Evolutionary conservation across 2,113 vertebrate species (phyloP).

Genomic region (Sula dactylatra): DNA sequence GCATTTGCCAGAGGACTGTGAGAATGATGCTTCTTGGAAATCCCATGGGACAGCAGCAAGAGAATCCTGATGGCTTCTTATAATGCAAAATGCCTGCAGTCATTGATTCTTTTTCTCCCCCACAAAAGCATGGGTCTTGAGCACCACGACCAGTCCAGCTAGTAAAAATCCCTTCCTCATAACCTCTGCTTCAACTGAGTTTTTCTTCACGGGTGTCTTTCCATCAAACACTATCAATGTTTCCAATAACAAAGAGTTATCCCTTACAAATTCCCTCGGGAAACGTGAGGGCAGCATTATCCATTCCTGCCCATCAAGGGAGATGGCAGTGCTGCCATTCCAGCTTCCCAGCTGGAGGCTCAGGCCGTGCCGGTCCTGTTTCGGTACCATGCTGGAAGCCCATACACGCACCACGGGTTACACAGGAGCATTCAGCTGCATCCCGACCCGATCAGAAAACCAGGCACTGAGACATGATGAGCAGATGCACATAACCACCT

Average conservation of each 20-base stretch:
- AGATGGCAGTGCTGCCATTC: background rate
- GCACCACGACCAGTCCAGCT: background rate
- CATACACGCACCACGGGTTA: rapidly evolving
- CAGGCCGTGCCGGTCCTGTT: background rate
- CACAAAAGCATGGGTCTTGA: background rate
- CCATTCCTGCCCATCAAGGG: background rate
- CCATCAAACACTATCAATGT: background rate
- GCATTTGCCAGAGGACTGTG: background rate
- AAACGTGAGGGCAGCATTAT: background rate
- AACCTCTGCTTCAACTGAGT: background rate
- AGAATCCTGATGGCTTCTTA: background rate
- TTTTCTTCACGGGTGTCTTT: background rate
- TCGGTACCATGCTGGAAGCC: background rate
- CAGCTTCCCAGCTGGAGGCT: background rate
- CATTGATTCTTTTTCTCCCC: background rate
- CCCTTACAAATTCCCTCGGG: background rate
- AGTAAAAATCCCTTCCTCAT: background rate
- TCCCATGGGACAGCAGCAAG: background rate
- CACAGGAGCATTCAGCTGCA: background rate
- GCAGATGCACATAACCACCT: background rate
- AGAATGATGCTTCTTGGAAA: background rate
- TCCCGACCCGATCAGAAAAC: background rate
- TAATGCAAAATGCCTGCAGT: background rate
- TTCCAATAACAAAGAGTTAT: background rate
- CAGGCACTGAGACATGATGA: background rate